These are phyloP conservation scores for Microcebus griseorufus DNA, from an alignment of 2,113 vertebrate species.

Conservation along the genomic window DNA sequence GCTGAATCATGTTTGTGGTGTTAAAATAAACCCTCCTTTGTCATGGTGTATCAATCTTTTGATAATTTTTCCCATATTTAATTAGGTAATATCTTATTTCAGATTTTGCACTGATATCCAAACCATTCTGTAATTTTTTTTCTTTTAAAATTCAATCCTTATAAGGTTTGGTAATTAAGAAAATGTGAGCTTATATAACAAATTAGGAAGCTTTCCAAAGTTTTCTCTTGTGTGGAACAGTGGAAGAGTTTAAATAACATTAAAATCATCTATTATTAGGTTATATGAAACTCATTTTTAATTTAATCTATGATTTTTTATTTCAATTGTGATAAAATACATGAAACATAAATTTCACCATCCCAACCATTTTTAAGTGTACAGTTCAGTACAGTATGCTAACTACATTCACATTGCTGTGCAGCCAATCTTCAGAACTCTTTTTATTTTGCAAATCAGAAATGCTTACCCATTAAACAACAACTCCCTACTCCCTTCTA, in stretches of 20 bases:
- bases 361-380: background rate
- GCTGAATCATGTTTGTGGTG: background rate
- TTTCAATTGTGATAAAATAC: conserved; percentile 36
- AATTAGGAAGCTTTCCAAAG: conserved; percentile 41
- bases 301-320: conserved; percentile 21
- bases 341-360: background rate
- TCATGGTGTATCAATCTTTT: background rate
- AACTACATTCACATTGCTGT: background rate
- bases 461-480: background rate
- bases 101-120: conserved; percentile 18
- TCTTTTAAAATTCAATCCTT: conserved; percentile 50
- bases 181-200: conserved; percentile 42
- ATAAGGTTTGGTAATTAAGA: conserved; percentile 53
- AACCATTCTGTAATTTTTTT: background rate
- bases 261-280: conserved; percentile 43
- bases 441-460: conserved; percentile 30
- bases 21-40: background rate
- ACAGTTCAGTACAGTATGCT: background rate
- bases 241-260: conserved; percentile 53
- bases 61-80: background rate
- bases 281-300: conserved; percentile 11
- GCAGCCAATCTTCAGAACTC: background rate
- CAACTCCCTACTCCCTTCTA: background rate
- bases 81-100: conserved; percentile 53
- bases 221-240: conserved; percentile 48